Conservation (phyloP, 2,888 invertebrate genomes). For the Hipparchia sbordonii region DNA sequence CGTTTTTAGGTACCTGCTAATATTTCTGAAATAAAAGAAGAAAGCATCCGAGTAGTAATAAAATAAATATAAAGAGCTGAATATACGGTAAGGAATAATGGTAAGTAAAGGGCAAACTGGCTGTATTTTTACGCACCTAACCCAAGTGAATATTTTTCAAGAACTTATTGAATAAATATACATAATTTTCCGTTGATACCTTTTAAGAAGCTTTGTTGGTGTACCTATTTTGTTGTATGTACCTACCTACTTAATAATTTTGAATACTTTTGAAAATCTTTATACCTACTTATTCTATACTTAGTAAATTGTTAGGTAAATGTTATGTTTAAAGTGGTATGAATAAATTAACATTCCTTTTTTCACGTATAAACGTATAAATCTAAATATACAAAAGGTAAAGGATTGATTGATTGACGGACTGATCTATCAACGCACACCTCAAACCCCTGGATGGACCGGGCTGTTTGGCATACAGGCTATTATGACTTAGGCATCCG, state of each 20-base stretch:
- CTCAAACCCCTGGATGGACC: too few relatives aligned
- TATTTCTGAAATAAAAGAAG: background rate
- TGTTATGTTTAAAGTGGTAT: background rate
- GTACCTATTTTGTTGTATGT: slow-evolving; percentile 8
- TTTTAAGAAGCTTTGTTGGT: slow-evolving; percentile 32
- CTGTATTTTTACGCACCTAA: slow-evolving; percentile 33
- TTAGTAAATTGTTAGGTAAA: background rate
- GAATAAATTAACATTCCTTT: too few relatives aligned
- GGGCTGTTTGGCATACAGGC: too few relatives aligned
- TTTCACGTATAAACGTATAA: too few relatives aligned
- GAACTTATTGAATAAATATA: slow-evolving; percentile 43
- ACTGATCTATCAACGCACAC: too few relatives aligned
- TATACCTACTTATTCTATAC: background rate
- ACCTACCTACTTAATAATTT: slow-evolving; percentile 25
- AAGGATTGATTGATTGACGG: too few relatives aligned
- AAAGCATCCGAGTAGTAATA: slow-evolving; percentile 1
- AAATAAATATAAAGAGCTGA: slow-evolving; percentile 11
- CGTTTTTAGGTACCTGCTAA: background rate
- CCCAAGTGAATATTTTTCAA: slow-evolving; percentile 36
- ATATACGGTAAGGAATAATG: slow-evolving; percentile 28
- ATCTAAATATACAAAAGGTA: too few relatives aligned
- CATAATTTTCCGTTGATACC: slow-evolving; percentile 39
- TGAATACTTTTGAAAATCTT: slow-evolving; percentile 5
- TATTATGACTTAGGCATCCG: too few relatives aligned
- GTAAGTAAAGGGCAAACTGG: slow-evolving; percentile 26